phyloP scores from a whole-genome alignment of 1,140 invertebrate species.

The Drosophila varians region DNA sequence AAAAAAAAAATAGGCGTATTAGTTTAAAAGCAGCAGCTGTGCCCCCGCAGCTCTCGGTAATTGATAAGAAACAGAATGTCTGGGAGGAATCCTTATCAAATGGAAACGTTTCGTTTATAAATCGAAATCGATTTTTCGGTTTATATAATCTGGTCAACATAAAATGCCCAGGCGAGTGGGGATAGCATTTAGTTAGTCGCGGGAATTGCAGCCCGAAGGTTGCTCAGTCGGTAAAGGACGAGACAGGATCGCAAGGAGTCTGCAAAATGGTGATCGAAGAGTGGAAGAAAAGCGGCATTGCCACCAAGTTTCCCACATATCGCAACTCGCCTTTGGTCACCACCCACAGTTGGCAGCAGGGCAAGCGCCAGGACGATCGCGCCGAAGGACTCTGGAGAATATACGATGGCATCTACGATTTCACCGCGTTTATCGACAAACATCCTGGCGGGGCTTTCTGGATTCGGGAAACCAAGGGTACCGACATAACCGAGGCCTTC shows the following conservation, averaged over 20 bases:
- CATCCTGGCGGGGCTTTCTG: conserved; percentile 90
- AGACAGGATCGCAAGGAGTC: conserved; percentile 10
- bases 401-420: conserved; percentile 88
- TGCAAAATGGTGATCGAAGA: conserved; percentile 69
- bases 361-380: conserved; percentile 86
- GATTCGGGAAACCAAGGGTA: conserved; percentile 87
- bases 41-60: background rate
- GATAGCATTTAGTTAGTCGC: conserved; percentile 33
- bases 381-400: conserved; percentile 89
- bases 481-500: conserved; percentile 90
- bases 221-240: background rate
- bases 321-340: conserved; percentile 68
- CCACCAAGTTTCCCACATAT: conserved; percentile 77
- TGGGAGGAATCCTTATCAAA: conserved; percentile 45
- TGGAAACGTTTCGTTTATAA: conserved; percentile 53
- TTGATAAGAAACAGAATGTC: conserved; percentile 14
- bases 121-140: conserved; percentile 34
- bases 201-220: conserved; percentile 4
- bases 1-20: background rate
- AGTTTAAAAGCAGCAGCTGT: conserved; percentile 18
- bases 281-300: conserved; percentile 75
- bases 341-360: conserved; percentile 85
- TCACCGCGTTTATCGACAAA: conserved; percentile 85
- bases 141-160: conserved; percentile 33
- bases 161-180: conserved; percentile 19